Evolutionary conservation across 2,113 vertebrate genomes (phyloP), one percentile per base, ranked within the genome.

Genomic region (Girardinichthys multiradiatus): DNA sequence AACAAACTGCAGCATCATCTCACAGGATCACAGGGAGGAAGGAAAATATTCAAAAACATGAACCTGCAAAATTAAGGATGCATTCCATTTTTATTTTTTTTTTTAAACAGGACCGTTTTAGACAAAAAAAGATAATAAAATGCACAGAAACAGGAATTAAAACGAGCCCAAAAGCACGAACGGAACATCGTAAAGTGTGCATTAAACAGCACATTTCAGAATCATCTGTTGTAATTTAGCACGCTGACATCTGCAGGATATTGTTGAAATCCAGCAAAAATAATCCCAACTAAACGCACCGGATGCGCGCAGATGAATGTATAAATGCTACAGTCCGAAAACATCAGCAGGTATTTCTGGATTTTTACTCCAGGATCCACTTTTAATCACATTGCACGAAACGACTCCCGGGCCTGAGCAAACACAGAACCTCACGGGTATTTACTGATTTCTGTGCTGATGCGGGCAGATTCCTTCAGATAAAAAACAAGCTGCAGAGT

Each of bases 351-450:
- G 6, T 6, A 33, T 33, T 33, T 33, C 31, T 33, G 31, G 31
- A 33, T 3, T 33, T 12, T 12, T 39, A 12, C 57, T n/a, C 15
- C 10, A 39, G 3, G 0, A 39, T 28, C 59, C 7, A 14, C 15
- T 17, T 59, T 60, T 70, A 80, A 82, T 85, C 72, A 81, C 77
- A 60, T 74, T 8, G 39, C 54, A 8, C 10, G 21, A 26, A 42
- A 14, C 57, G 51, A 33, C 51, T 60, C 54, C 68, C 28, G 30
- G 45, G 45, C 39, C 39, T 6, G 2, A 61, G 29, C 28, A 6
- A 33, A 6, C 8, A 39, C 37, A 11, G 7, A 2, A 13, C 2
- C 9, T 2, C 37, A 2, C 37, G 13, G 2, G 11, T 39, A 39
- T 39, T 12, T 12, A 45, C 57, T 0, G 30, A 76, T 29, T 33